Evolutionary conservation across 2,113 vertebrate species (phyloP).

Genomic region (Pelobates fuscus): DNA sequence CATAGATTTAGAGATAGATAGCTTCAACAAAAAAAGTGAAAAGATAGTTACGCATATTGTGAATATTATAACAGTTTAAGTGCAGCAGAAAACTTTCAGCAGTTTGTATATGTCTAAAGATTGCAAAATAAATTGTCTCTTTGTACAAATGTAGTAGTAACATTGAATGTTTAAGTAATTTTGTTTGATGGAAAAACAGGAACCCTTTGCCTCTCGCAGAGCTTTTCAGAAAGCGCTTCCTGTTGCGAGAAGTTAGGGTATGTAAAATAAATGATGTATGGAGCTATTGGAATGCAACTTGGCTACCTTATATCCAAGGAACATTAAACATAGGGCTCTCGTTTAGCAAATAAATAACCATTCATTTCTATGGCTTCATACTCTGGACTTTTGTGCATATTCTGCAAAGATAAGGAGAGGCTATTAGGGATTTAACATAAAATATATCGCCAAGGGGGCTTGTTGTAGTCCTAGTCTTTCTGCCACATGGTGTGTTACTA

Average conservation of each 20-base stretch:
- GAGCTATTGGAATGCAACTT: slow-evolving; percentile 94
- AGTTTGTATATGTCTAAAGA: slow-evolving; percentile 55
- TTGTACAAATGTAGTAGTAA: slow-evolving; percentile 68
- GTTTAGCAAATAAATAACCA: slow-evolving; percentile 99
- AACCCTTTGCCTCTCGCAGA: slow-evolving; percentile 71
- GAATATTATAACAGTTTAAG: neutral
- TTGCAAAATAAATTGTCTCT: slow-evolving; percentile 67
- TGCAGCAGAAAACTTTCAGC: slow-evolving; percentile 8
- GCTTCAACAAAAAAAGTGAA: neutral
- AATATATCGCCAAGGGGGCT: slow-evolving; percentile 99
- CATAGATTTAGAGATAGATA: no score
- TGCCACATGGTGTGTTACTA: slow-evolving; percentile 99
- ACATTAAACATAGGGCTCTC: slow-evolving; percentile 99
- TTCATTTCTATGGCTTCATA: slow-evolving; percentile 94
- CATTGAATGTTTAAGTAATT: slow-evolving; percentile 74
- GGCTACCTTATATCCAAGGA: slow-evolving; percentile 99
- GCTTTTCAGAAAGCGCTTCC: slow-evolving; percentile 72
- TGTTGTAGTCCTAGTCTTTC: slow-evolving; percentile 91
- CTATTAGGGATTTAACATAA: slow-evolving; percentile 99
- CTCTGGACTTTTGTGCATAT: slow-evolving; percentile 97
- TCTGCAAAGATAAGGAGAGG: slow-evolving; percentile 92
- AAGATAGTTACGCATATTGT: neutral
- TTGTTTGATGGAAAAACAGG: slow-evolving; percentile 62
- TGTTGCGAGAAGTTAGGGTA: slow-evolving; percentile 96
- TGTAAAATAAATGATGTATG: slow-evolving; percentile 99